Evolutionary conservation across 2,113 vertebrate genomes (phyloP), one percentile per base, ranked within the genome.

Genomic region (Pelusios castaneus): DNA sequence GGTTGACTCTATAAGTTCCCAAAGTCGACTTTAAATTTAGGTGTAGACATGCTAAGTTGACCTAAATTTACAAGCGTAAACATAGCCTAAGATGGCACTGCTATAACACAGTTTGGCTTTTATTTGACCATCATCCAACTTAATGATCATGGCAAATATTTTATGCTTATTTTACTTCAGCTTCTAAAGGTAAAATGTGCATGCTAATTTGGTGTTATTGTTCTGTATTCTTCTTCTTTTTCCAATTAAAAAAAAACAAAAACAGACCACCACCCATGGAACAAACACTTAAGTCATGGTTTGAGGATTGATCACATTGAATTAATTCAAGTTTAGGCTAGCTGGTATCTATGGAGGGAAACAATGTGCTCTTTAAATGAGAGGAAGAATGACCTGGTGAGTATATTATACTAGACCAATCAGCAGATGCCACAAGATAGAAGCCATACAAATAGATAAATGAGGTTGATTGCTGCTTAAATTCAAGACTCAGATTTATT

Each of bases 21-120:
- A n/a, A n/a, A n/a, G n/a, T n/a, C n/a, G n/a, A n/a, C n/a, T n/a
- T n/a, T n/a, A n/a, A n/a, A n/a, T n/a, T n/a, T n/a, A n/a, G n/a
- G n/a, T n/a, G n/a, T n/a, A n/a, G n/a, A n/a, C n/a, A n/a, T n/a
- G n/a, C n/a, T n/a, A n/a, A n/a, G n/a, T n/a, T n/a, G n/a, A n/a
- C n/a, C n/a, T n/a, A n/a, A n/a, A n/a, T n/a, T n/a, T n/a, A n/a
- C n/a, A n/a, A n/a, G n/a, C n/a, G n/a, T n/a, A n/a, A n/a, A n/a
- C n/a, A n/a, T n/a, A n/a, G n/a, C n/a, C n/a, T n/a, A n/a, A 95
- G 91, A 91, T 89, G 82, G 95, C 85, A 82, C 55, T 93, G 89
- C 95, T 96, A 87, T 91, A 94, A 95, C 92, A 97, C 89, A 95
- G 43, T 38, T 93, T 81, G 76, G 88, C 76, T 95, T 95, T 91